A percentile compares a stretch with the other conserved stretches of the same genome.
Conservation (phyloP, 1,140 invertebrate species). For the Neodiprion pinetum region DNA sequence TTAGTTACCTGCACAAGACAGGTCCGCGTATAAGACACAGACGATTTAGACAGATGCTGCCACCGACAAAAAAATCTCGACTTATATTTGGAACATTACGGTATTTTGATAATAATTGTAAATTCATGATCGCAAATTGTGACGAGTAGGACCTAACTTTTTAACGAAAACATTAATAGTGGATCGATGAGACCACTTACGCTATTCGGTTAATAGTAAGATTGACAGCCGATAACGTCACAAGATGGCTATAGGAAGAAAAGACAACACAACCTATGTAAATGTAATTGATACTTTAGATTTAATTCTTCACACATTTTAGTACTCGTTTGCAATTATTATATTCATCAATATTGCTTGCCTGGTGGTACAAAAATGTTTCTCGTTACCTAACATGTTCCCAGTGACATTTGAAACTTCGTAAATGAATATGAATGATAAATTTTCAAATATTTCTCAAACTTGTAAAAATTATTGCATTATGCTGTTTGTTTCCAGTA, state of each 20-base stretch:
- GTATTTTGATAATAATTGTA: conserved; percentile 33
- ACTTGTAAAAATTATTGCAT: neutral
- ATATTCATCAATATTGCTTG: neutral
- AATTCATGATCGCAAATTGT: conserved; percentile 41
- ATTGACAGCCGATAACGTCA: conserved; percentile 88
- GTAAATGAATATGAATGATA: neutral
- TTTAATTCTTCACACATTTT: neutral
- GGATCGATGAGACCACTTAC: conserved; percentile 73
- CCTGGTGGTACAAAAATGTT: no score
- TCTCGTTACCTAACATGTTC: no score
- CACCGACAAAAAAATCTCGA: neutral
- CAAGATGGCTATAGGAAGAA: conserved; percentile 80
- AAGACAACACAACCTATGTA: conserved; percentile 57
- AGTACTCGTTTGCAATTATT: conserved; percentile 2
- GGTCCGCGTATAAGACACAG: no score
- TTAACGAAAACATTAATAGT: conserved; percentile 54
- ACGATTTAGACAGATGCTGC: neutral
- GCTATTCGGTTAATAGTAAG: conserved; percentile 87
- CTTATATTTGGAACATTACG: conserved; percentile 4
- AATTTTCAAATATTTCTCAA: neutral
- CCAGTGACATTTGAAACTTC: neutral
- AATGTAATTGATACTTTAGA: conserved; percentile 23
- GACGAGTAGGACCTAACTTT: conserved; percentile 27
- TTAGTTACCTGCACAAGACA: no score
- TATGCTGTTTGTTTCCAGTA: neutral